These are phyloP conservation scores for Leptopilina clavipes DNA, from an alignment of 1,140 invertebrate genomes.

Conservation along the genomic window DNA sequence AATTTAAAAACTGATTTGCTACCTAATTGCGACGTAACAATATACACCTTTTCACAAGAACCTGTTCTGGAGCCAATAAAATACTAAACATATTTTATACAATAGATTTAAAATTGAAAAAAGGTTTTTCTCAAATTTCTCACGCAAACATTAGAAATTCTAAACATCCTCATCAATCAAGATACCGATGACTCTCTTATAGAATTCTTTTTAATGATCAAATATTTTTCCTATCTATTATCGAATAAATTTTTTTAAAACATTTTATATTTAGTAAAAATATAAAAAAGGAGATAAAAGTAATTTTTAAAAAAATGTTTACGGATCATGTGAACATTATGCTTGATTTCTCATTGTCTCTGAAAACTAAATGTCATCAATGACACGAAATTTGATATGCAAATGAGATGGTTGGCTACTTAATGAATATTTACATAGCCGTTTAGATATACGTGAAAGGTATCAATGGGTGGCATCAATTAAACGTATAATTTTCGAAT, in stretches of 20 bases:
- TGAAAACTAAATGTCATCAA: conserved; percentile 50
- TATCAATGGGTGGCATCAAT: conserved; percentile 64
- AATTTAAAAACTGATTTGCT: too few relatives aligned
- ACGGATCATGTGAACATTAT: conserved; percentile 40
- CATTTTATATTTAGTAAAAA: too few relatives aligned
- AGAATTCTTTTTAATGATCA: too few relatives aligned
- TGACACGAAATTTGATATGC: conserved; percentile 70
- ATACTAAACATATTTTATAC: neutral
- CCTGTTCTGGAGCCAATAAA: neutral
- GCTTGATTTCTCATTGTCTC: conserved; percentile 47
- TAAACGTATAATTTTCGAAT: conserved; percentile 74
- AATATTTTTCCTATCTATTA: too few relatives aligned
- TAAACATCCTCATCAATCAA: conserved; percentile 7
- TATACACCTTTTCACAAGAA: too few relatives aligned
- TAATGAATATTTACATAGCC: conserved; percentile 71
- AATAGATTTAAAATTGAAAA: neutral
- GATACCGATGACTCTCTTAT: conserved; percentile 8
- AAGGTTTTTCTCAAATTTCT: neutral
- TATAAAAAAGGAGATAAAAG: conserved; percentile 38
- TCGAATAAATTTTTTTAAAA: too few relatives aligned
- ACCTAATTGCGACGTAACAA: too few relatives aligned
- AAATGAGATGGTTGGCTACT: conserved; percentile 60
- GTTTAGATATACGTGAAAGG: conserved; percentile 55
- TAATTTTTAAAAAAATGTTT: conserved; percentile 26
- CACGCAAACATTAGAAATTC: neutral